phyloP scores from a whole-genome alignment of 2,113 vertebrate species.

The Mesoclemmys tuberculata region DNA sequence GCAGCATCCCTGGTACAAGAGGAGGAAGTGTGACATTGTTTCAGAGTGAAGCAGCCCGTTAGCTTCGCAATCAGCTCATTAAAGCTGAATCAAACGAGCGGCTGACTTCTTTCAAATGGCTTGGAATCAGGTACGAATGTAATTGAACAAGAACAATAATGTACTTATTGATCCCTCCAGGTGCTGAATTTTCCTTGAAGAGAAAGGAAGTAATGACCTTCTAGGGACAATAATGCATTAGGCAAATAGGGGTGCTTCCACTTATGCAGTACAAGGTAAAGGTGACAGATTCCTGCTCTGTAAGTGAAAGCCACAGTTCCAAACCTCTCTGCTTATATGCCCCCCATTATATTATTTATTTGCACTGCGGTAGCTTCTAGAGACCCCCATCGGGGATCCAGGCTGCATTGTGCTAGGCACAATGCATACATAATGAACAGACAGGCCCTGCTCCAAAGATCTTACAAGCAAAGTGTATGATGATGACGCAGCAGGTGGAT shows the following conservation, averaged over 20 bases:
- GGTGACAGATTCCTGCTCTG: not conserved
- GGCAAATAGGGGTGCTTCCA: not conserved
- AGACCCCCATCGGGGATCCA: not conserved
- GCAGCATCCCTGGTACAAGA: not conserved
- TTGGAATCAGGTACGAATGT: constrained; percentile 19
- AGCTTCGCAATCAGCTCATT: not conserved
- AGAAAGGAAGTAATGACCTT: constrained; percentile 23
- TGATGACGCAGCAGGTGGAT: not conserved
- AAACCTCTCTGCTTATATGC: not conserved
- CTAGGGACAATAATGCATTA: not conserved
- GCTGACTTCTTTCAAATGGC: constrained; percentile 13
- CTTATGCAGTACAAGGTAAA: not conserved
- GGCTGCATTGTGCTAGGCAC: not conserved
- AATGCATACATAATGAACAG: not conserved
- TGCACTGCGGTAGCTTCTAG: not conserved
- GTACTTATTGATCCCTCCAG: constrained; percentile 63
- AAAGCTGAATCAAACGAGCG: not conserved
- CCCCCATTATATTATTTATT: not conserved
- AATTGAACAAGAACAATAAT: constrained; percentile 58
- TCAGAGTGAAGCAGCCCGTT: not conserved
- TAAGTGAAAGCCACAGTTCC: not conserved
- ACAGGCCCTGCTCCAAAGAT: not conserved
- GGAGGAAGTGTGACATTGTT: not conserved
- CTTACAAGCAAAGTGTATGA: not conserved
- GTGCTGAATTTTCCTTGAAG: constrained; percentile 38